A percentile compares a stretch with the other conserved stretches of the same genome.
These are phyloP conservation scores for Uloborus diversus DNA, from an alignment of 1,140 invertebrate species.

Conservation along the genomic window DNA sequence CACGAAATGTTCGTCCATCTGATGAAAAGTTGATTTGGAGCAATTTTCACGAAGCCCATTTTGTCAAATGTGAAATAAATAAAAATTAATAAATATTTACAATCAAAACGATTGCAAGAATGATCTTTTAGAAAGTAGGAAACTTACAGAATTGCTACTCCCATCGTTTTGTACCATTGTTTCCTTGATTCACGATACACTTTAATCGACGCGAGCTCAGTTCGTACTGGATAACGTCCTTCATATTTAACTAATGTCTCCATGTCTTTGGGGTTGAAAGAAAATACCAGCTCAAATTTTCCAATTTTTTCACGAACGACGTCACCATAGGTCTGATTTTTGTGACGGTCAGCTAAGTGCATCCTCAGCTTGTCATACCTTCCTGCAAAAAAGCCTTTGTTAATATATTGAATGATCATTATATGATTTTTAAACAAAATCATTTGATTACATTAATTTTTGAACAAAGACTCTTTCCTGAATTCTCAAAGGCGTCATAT, in stretches of 20 bases:
- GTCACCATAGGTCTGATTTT: neutral
- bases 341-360: constrained; percentile 3
- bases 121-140: too few relatives aligned
- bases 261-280: constrained; percentile 80
- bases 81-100: too few relatives aligned
- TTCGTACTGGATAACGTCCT: constrained; percentile 78
- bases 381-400: too few relatives aligned
- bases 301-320: constrained; percentile 20
- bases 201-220: constrained; percentile 60
- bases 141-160: constrained; percentile 26
- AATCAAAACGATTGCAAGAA: too few relatives aligned
- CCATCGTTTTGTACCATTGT: constrained; percentile 23
- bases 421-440: too few relatives aligned
- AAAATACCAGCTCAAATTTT: neutral
- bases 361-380: neutral
- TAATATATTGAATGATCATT: too few relatives aligned
- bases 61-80: neutral
- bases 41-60: neutral
- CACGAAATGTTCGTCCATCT: too few relatives aligned
- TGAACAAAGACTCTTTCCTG: too few relatives aligned
- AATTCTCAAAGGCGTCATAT: too few relatives aligned
- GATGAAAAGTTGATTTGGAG: too few relatives aligned
- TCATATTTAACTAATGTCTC: constrained; percentile 78
- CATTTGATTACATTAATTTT: too few relatives aligned
- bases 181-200: constrained; percentile 27